A percentile compares a stretch with the other conserved stretches of the same genome.
Conservation (phyloP, 2,888 invertebrate genomes). For the Carcina quercana region DNA sequence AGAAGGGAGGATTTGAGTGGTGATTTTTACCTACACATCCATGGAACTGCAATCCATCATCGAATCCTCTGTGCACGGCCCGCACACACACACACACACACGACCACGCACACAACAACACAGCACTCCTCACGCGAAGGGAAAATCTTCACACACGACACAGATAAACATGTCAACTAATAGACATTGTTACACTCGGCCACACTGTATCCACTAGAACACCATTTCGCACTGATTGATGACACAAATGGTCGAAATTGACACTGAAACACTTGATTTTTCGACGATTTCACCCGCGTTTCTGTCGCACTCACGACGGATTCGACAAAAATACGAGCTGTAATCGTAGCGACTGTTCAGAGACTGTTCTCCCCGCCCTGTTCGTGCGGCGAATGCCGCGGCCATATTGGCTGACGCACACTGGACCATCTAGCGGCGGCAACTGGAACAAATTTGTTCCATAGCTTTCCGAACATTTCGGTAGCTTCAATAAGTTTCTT, state of each 20-base stretch:
- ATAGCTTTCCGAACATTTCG: no score
- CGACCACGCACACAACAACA: constrained; percentile 58
- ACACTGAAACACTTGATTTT: constrained; percentile 65
- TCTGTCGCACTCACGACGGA: constrained; percentile 62
- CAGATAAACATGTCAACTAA: constrained; percentile 75
- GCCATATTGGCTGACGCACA: constrained; percentile 62
- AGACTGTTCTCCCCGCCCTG: constrained; percentile 73
- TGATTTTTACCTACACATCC: constrained; percentile 70
- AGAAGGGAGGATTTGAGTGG: constrained; percentile 38
- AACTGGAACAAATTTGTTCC: constrained; percentile 30
- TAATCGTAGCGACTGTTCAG: constrained; percentile 64
- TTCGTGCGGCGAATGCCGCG: constrained; percentile 68
- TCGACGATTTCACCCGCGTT: constrained; percentile 67
- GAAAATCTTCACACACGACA: constrained; percentile 75
- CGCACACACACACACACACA: constrained; percentile 53
- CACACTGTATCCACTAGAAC: constrained; percentile 67
- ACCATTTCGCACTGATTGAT: constrained; percentile 57
- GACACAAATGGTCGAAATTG: constrained; percentile 59
- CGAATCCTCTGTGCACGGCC: constrained; percentile 57
- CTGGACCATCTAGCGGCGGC: constrained; percentile 52
- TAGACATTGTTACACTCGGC: constrained; percentile 73
- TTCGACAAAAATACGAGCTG: constrained; percentile 69
- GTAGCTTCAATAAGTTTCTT: no score
- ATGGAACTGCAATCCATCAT: constrained; percentile 73
- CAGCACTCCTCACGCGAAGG: constrained; percentile 71